Conservation (phyloP, 1,140 invertebrate species). For the Popillia japonica region DNA sequence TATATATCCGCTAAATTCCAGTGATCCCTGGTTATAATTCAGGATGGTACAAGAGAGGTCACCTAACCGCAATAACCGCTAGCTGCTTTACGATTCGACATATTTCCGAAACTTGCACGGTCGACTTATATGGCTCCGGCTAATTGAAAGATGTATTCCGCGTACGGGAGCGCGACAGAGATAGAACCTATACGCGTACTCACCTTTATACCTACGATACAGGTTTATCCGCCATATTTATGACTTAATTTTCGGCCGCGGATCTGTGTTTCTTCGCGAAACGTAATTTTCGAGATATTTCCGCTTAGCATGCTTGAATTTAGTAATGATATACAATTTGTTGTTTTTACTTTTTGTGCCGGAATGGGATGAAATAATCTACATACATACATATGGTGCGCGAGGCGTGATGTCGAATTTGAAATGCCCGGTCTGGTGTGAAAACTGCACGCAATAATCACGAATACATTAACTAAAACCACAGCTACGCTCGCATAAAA, state of each 20-base stretch:
- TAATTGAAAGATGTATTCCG: conserved; percentile 31
- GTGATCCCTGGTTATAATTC: conserved; percentile 25
- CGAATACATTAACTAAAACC: neutral
- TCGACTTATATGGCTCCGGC: conserved; percentile 30
- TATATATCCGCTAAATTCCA: conserved; percentile 28
- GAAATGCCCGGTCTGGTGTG: neutral
- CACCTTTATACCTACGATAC: conserved; percentile 11
- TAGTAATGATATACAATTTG: conserved; percentile 14
- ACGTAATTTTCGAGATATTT: conserved; percentile 29
- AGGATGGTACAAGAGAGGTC: conserved; percentile 28
- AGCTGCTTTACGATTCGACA: conserved; percentile 32
- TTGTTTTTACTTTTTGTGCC: neutral
- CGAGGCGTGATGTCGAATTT: neutral
- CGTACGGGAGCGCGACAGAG: conserved; percentile 1
- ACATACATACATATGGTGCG: neutral
- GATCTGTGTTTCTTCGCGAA: conserved; percentile 8
- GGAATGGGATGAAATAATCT: neutral
- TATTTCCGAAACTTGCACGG: conserved; percentile 24
- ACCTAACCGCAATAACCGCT: conserved; percentile 32
- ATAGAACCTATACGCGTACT: neutral
- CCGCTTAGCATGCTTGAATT: neutral
- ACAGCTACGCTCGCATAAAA: neutral
- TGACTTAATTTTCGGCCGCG: conserved; percentile 28
- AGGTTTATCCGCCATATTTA: conserved; percentile 33
- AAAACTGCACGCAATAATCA: too few relatives aligned